phyloP scores from a whole-genome alignment of 2,888 invertebrate genomes.

The Stenodera caucasica region DNA sequence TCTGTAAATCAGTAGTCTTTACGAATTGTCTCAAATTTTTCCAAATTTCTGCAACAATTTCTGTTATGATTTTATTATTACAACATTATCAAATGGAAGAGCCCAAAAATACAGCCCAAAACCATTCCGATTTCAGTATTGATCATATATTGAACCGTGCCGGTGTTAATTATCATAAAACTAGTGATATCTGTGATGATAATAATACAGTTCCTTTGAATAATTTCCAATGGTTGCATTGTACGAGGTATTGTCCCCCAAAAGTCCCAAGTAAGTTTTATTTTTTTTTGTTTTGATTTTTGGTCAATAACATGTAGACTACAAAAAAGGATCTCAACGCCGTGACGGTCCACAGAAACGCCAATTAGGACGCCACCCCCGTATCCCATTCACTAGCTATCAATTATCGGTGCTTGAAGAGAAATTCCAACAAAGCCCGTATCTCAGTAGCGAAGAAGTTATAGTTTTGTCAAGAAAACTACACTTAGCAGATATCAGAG shows the following conservation, averaged over 20 bases:
- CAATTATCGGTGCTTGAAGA: conserved; percentile 71
- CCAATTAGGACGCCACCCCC: conserved; percentile 66
- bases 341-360: conserved; percentile 57
- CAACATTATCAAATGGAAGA: conserved; percentile 28
- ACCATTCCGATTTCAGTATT: conserved; percentile 61
- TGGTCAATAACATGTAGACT: no score
- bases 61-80: conserved; percentile 21
- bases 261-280: conserved; percentile 66
- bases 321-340: conserved; percentile 47
- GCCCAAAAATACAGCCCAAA: conserved; percentile 19
- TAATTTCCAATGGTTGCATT: conserved; percentile 64
- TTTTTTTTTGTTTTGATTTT: conserved; percentile 9
- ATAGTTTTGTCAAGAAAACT: conserved; percentile 64
- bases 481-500: conserved; percentile 69
- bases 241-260: conserved; percentile 73
- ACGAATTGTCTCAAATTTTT: conserved; percentile 18
- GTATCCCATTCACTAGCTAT: conserved; percentile 73
- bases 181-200: conserved; percentile 5
- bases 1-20: conserved; percentile 24
- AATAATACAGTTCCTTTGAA: conserved; percentile 17
- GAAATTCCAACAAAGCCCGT: conserved; percentile 67
- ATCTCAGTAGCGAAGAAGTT: conserved; percentile 71
- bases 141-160: conserved; percentile 63
- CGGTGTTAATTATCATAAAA: conserved; percentile 42
- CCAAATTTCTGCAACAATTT: conserved; percentile 26